Evolutionary conservation across 2,797 vertebrate genomes (phyloP).

Genomic region (Carduelis carduelis): DNA sequence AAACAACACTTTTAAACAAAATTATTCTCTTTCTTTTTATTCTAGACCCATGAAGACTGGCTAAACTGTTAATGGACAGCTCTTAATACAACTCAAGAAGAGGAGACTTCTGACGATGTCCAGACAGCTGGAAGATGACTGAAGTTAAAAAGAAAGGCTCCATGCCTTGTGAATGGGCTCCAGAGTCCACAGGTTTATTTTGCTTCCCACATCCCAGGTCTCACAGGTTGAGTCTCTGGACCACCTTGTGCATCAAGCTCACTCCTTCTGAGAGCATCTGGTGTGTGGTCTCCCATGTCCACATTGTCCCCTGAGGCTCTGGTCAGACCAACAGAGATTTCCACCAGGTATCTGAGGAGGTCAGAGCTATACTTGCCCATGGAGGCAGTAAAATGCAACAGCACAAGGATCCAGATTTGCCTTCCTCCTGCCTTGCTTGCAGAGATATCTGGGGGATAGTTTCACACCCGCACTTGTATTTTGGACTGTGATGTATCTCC

Average conservation of each 20-base stretch:
- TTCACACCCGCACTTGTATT: background rate
- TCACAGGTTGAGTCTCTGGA: rapidly evolving
- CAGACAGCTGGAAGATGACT: background rate
- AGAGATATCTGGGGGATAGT: background rate
- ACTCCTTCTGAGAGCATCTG: background rate
- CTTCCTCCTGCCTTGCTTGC: background rate
- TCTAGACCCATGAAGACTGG: background rate
- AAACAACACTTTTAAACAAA: background rate
- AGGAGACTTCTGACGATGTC: background rate
- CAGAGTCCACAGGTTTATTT: background rate
- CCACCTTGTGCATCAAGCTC: rapidly evolving
- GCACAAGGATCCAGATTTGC: background rate
- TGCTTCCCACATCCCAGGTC: background rate
- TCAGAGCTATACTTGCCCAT: background rate
- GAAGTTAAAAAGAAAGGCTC: background rate
- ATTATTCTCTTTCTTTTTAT: background rate
- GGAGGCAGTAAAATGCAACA: background rate
- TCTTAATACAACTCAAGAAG: background rate
- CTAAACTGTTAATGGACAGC: background rate
- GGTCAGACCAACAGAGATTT: background rate
- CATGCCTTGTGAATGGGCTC: background rate
- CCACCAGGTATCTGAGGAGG: background rate
- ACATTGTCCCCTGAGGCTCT: background rate
- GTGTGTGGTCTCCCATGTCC: background rate
- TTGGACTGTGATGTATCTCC: background rate